Conservation (phyloP, 2,113 vertebrate genomes). For the Chamaetylas fuelleborni region DNA sequence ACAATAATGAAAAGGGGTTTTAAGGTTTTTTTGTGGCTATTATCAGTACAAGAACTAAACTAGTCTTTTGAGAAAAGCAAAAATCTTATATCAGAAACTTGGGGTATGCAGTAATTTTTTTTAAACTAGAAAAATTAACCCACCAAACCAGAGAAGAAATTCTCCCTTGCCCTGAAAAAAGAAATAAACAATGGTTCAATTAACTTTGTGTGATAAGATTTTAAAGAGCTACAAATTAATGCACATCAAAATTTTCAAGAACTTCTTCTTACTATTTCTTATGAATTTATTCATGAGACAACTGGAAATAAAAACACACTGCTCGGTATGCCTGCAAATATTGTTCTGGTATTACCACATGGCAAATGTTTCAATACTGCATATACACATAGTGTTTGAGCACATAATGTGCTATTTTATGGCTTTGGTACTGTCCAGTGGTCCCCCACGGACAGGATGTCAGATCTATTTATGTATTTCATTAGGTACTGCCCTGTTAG, state of each 20-base stretch:
- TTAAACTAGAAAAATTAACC: neutral
- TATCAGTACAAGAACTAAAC: neutral
- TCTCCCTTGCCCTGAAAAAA: neutral
- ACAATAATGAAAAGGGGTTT: neutral
- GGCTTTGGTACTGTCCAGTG: slow-evolving; percentile 10
- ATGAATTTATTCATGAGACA: neutral
- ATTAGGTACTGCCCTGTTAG: slow-evolving; percentile 47
- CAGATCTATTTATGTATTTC: slow-evolving; percentile 60
- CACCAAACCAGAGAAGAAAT: neutral
- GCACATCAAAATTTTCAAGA: neutral
- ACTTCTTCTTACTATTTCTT: neutral
- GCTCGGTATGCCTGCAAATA: neutral
- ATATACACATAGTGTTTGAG: neutral
- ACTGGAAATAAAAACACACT: neutral
- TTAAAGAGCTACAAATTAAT: neutral
- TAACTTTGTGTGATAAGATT: neutral
- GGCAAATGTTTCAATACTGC: neutral
- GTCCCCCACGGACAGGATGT: neutral
- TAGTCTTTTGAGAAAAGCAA: neutral
- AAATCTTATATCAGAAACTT: neutral
- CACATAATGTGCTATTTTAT: neutral
- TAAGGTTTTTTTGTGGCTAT: neutral
- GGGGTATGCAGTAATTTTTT: neutral
- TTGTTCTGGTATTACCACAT: neutral
- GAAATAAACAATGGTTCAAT: neutral